Evolutionary conservation across 2,797 vertebrate species (phyloP).

Genomic region (Chromobotia macracanthus): DNA sequence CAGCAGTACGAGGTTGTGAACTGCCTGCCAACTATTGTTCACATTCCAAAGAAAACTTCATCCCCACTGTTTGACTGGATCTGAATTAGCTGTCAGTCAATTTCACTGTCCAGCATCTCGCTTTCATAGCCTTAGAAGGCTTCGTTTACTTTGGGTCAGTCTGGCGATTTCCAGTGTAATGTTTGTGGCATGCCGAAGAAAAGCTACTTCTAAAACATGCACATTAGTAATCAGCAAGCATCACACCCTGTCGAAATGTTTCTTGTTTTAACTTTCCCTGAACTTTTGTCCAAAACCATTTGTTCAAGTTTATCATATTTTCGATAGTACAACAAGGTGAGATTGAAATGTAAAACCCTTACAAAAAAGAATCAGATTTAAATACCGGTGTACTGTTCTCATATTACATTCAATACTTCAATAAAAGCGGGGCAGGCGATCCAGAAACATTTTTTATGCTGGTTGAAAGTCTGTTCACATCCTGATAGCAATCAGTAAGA

Average conservation of each 20-base stretch:
- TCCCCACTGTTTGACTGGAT: constrained; percentile 40
- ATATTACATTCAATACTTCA: too few species aligned
- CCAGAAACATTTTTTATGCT: too few species aligned
- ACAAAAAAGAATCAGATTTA: too few species aligned
- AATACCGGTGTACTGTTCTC: too few species aligned
- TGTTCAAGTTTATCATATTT: not conserved
- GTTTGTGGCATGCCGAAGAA: constrained; percentile 9
- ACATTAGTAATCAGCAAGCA: not conserved
- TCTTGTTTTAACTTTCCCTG: constrained; percentile 25
- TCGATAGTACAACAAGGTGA: not conserved
- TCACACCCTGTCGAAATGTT: not conserved
- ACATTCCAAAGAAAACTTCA: constrained; percentile 38
- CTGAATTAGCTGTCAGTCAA: constrained; percentile 41
- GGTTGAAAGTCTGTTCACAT: too few species aligned
- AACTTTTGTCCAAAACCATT: not conserved
- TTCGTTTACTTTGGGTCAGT: not conserved
- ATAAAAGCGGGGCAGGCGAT: too few species aligned
- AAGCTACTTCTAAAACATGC: not conserved
- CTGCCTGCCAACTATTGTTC: constrained; percentile 42
- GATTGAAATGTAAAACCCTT: not conserved
- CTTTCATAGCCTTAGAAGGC: not conserved
- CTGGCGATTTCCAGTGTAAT: not conserved
- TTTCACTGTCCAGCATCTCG: not conserved
- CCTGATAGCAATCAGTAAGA: too few species aligned
- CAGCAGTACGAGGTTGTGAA: constrained; percentile 5